Evolutionary conservation across 2,113 vertebrate species (phyloP).

Genomic region (Engraulis encrasicolus): DNA sequence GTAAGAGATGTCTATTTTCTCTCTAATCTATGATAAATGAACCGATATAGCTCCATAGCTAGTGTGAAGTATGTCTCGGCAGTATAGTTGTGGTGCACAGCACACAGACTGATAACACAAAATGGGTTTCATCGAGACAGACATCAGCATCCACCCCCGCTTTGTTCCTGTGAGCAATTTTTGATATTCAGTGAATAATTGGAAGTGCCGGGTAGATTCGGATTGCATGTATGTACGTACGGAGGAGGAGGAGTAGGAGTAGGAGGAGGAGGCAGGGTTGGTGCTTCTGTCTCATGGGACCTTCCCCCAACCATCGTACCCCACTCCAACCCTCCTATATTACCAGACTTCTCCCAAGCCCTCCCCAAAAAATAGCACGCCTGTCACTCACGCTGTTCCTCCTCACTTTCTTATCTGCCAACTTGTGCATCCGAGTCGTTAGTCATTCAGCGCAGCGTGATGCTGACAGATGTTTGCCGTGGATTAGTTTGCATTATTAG

Average conservation of each 20-base stretch:
- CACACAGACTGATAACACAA: background rate
- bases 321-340: background rate
- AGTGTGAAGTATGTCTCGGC: background rate
- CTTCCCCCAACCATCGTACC: background rate
- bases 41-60: background rate
- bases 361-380: background rate
- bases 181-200: background rate
- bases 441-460: slow-evolving; percentile 54
- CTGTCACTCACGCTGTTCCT: background rate
- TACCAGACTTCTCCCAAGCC: background rate
- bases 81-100: background rate
- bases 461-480: slow-evolving; percentile 65
- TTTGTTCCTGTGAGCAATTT: background rate
- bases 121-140: background rate
- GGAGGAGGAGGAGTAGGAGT: too few species aligned
- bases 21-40: background rate
- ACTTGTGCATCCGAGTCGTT: slow-evolving; percentile 52
- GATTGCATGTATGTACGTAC: background rate
- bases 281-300: slow-evolving; percentile 26
- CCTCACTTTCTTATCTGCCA: slow-evolving; percentile 53
- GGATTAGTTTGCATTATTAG: slow-evolving; percentile 65
- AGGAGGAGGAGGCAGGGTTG: too few species aligned
- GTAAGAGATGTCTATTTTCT: background rate
- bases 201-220: background rate
- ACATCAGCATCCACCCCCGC: background rate